Base-by-base conservation (phyloP, 30 jellyfish, hydroid and myxozoan genomes). In the Hydra vulgaris region DNA sequence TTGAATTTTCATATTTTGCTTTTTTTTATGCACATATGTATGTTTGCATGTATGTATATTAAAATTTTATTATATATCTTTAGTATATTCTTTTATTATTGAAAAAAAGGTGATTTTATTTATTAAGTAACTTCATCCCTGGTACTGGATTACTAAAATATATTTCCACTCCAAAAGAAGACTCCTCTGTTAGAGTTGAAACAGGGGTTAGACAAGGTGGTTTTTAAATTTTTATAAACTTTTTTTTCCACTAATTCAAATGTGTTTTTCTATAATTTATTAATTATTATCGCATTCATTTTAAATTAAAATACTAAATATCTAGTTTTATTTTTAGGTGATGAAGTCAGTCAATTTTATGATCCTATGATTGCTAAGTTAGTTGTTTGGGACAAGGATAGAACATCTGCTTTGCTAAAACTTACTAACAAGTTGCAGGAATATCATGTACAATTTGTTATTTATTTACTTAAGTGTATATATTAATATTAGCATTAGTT, bases 291-390 rank as follows among this genome's bases (percentile, higher is more conserved):
- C n/a, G n/a, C n/a, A n/a, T n/a, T n/a, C n/a, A n/a, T n/a, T n/a
- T n/a, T n/a, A n/a, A n/a, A n/a, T n/a, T n/a, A n/a, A n/a, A n/a
- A n/a, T n/a, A n/a, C n/a, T n/a, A n/a, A n/a, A n/a, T n/a, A n/a
- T n/a, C n/a, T n/a, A n/a, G n/a, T 74, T 18, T 24, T 4, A 12
- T 56, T 79, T 79, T 3, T 8, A 89, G 96, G 96, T 21, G 96
- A 89, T 70, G 97, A 85, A 80, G 95, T 90, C 27, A 90, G 94
- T 27, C 95, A 81, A 21, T 91, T 78, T 80, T 91, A 91, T 72
- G 97, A 91, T 69, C 96, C 97, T 7, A 91, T 91, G 97, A 91
- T 91, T 73, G 97, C 97, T 21, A 91, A 91, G 74, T 74, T 91
- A 72, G 89, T 91, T 22, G 96, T 86, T 12, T 86, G 96, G 96